These are phyloP conservation scores for Rhinogobio ventralis DNA, from an alignment of 2,797 vertebrate species.

Conservation along the genomic window DNA sequence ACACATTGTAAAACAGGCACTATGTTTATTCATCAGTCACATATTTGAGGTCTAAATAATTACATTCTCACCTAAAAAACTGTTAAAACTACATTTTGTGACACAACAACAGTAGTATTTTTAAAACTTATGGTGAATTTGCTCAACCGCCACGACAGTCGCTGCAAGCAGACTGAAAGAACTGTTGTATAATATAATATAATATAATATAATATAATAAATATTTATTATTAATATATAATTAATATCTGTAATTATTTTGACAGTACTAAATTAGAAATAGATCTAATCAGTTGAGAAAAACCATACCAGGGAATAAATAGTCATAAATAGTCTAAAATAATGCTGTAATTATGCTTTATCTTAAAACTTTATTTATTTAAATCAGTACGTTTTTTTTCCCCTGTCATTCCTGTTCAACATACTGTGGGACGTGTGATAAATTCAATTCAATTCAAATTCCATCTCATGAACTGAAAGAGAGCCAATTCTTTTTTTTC, in stretches of 20 bases:
- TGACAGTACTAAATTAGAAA: background rate
- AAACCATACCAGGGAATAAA: background rate
- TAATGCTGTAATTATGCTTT: background rate
- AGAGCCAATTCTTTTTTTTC: background rate
- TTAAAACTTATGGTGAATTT: no score
- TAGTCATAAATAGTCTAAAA: background rate
- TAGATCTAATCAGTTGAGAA: background rate
- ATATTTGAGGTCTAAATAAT: no score
- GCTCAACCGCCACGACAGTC: no score
- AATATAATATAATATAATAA: background rate
- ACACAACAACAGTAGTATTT: no score
- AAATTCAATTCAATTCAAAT: background rate
- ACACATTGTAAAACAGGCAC: no score
- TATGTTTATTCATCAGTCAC: no score
- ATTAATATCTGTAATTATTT: background rate
- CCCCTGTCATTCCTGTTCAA: background rate
- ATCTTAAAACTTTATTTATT: background rate
- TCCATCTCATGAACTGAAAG: background rate
- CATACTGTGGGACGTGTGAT: background rate
- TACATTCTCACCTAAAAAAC: no score
- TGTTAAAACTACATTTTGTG: no score
- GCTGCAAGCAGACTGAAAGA: no score
- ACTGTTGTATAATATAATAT: background rate
- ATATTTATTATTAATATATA: background rate
- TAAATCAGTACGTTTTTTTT: background rate